phyloP scores from a whole-genome alignment of 2,888 invertebrate genomes.

The Cheilosia impressa region DNA sequence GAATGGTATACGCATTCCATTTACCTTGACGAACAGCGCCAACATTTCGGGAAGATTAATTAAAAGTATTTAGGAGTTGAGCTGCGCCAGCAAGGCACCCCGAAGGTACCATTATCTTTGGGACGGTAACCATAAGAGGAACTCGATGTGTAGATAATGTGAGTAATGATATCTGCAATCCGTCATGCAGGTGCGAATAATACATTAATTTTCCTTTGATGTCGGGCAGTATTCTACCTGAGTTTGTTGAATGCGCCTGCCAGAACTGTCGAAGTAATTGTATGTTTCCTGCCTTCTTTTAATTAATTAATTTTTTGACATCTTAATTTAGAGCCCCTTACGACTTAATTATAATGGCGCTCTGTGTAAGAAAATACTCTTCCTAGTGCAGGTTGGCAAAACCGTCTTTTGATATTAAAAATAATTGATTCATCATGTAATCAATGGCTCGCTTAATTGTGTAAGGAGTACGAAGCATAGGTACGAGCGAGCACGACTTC shows the following conservation, averaged over 20 bases:
- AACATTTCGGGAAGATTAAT: constrained; percentile 67
- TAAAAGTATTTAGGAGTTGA: constrained; percentile 56
- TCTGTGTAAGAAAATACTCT: constrained; percentile 1
- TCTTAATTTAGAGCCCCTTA: constrained; percentile 50
- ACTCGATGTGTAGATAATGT: constrained; percentile 19
- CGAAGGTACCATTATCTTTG: constrained; percentile 14
- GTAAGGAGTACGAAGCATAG: too few species aligned
- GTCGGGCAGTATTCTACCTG: constrained; percentile 37
- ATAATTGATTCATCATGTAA: too few species aligned
- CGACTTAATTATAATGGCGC: constrained; percentile 60
- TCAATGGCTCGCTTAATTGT: too few species aligned
- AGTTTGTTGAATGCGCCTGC: constrained; percentile 26
- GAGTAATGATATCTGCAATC: constrained; percentile 81
- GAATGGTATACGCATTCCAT: constrained; percentile 39
- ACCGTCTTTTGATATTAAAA: too few species aligned
- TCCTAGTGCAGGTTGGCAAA: too few species aligned
- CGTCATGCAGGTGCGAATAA: constrained; percentile 83
- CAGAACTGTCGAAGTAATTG: constrained; percentile 1
- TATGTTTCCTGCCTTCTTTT: constrained; percentile 30
- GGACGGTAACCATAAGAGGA: constrained; percentile 31
- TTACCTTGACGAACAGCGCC: constrained; percentile 26
- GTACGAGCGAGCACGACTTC: too few species aligned
- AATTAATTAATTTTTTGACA: constrained; percentile 69
- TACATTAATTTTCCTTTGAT: constrained; percentile 81
- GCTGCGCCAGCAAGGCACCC: constrained; percentile 47